Conservation (phyloP, 1,140 invertebrate genomes). For the Panulirus ornatus region DNA sequence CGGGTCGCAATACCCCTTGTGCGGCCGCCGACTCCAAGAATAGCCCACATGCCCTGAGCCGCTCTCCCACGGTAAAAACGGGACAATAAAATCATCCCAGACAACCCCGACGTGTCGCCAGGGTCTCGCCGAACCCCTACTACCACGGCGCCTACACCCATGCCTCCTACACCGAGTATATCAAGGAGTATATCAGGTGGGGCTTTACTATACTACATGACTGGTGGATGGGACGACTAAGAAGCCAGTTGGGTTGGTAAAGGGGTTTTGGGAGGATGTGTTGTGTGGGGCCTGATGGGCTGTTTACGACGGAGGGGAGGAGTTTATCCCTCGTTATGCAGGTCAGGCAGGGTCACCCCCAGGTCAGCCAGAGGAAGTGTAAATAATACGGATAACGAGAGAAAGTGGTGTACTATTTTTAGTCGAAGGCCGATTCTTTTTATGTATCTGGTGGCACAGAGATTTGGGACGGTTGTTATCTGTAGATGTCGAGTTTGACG, state of each 20-base stretch:
- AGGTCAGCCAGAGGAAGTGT: slow-evolving; percentile 8
- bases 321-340: slow-evolving; percentile 2
- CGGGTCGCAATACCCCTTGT: no score
- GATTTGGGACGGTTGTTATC: no score
- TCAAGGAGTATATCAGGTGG: no score
- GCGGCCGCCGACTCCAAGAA: no score
- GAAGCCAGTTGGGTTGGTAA: not conserved
- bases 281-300: not conserved
- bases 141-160: not conserved
- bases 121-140: not conserved
- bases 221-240: not conserved
- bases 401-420: not conserved
- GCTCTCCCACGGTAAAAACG: slow-evolving; percentile 1
- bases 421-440: not conserved
- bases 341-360: slow-evolving; percentile 4
- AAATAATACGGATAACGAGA: slow-evolving; percentile 5
- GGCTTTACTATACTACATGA: no score
- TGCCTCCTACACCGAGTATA: not conserved
- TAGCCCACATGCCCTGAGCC: no score
- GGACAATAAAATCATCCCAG: not conserved
- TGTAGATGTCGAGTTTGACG: no score
- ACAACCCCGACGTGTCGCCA: not conserved
- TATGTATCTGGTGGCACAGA: no score
- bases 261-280: not conserved
- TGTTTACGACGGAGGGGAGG: not conserved